Conservation (phyloP, 1,140 invertebrate genomes). For the Trinorchestia longiramus region DNA sequence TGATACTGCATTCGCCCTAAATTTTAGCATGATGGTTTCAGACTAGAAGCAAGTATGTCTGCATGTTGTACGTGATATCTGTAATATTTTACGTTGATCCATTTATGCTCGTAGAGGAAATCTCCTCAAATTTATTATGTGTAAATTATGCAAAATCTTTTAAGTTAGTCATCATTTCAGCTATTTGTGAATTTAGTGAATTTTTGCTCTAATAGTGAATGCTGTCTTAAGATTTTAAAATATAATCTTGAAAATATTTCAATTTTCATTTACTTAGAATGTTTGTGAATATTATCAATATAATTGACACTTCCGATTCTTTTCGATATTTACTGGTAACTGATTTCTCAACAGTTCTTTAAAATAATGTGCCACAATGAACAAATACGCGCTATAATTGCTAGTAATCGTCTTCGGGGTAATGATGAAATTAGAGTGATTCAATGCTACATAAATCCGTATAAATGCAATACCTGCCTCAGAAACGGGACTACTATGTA, state of each 20-base stretch:
- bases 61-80: constrained; percentile 34
- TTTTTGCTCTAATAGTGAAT: constrained; percentile 21
- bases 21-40: neutral
- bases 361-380: too few relatives aligned
- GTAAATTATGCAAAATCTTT: constrained; percentile 46
- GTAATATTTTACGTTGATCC: neutral
- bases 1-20: neutral
- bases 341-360: too few relatives aligned
- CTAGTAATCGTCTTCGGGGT: too few relatives aligned
- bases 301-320: too few relatives aligned
- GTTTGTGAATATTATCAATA: neutral
- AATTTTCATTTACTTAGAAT: neutral
- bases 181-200: constrained; percentile 40
- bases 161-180: constrained; percentile 5
- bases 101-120: constrained; percentile 12
- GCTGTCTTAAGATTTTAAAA: constrained; percentile 46
- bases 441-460: too few relatives aligned
- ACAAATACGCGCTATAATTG: too few relatives aligned
- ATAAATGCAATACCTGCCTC: too few relatives aligned
- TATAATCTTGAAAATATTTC: constrained; percentile 38
- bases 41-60: neutral
- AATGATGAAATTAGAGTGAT: too few relatives aligned
- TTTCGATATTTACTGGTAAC: too few relatives aligned
- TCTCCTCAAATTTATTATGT: constrained; percentile 36
- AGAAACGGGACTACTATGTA: too few relatives aligned